A percentile compares a stretch with the other conserved stretches of the same genome.
Conservation (phyloP, 2,888 invertebrate species). For the Parnassius apollo region DNA sequence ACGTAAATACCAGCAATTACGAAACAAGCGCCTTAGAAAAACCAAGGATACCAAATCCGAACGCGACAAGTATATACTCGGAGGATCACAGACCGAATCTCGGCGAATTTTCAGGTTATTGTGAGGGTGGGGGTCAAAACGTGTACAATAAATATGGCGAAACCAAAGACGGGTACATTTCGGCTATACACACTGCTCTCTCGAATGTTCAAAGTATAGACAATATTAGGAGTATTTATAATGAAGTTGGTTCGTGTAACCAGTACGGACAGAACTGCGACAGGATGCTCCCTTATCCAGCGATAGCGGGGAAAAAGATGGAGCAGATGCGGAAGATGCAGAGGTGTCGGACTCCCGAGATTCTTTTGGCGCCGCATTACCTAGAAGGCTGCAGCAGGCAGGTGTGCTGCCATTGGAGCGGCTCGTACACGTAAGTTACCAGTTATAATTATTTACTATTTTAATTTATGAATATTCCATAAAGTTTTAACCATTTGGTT, state of each 20-base stretch:
- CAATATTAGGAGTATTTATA: conserved; percentile 52
- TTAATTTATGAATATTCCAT: no score
- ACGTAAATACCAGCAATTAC: conserved; percentile 51
- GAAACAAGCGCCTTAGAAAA: conserved; percentile 45
- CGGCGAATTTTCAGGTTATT: conserved; percentile 56
- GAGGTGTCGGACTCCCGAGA: conserved; percentile 88
- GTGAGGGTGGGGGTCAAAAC: conserved; percentile 53
- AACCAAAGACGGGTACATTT: conserved; percentile 58
- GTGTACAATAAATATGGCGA: conserved; percentile 52
- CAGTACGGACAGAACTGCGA: conserved; percentile 62
- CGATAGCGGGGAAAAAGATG: conserved; percentile 70
- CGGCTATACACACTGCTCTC: conserved; percentile 55
- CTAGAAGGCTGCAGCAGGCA: conserved; percentile 74
- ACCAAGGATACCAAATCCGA: conserved; percentile 45
- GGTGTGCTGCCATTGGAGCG: conserved; percentile 74
- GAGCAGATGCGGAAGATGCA: conserved; percentile 62
- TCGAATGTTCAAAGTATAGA: conserved; percentile 58
- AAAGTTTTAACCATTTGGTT: no score
- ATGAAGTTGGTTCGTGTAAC: conserved; percentile 47
- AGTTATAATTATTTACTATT: no score
- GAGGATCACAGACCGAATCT: conserved; percentile 53
- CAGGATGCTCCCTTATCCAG: conserved; percentile 70
- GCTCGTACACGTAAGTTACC: conserved; percentile 58
- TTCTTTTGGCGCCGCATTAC: conserved; percentile 88
- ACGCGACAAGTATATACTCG: conserved; percentile 46